Evolutionary conservation across 2,888 invertebrate species (phyloP), one percentile per base, ranked within the genome.

Genomic region (Limnephilus lunatus): DNA sequence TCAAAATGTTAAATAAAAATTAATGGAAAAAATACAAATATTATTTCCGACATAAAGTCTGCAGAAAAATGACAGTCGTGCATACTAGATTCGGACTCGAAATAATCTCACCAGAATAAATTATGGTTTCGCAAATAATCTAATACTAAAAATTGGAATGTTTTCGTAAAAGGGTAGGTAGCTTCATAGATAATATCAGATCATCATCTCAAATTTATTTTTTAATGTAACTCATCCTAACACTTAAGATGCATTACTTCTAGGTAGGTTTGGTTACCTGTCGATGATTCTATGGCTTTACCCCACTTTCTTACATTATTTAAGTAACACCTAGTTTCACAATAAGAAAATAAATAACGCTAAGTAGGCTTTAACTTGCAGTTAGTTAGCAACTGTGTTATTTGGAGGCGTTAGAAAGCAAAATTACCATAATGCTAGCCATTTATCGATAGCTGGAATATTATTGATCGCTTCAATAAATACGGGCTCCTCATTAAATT

Each of bases 1-100:
- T 86, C 86, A 86, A 44, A 86, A 86, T 86, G 30, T 86, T 86
- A 30, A 86, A 86, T 86, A 86, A 86, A 86, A 48, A 44, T 44
- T 19, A 86, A 86, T 12, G n/a, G 30, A 48, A n/a, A 86, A 19
- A 9, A 68, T 68, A 68, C 25, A 25, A 68, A 25, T 68, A 68
- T n/a, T 68, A 68, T 25, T 25, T n/a, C n/a, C 9, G 68, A 68
- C 68, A 15, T 15, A 48, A 48, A 48, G 25, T 68, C n/a, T 68
- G n/a, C 68, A 25, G 9, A 68, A 68, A 68, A 68, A 68, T 9
- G 7, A 48, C 7, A 1, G 5, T 3, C 19, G 25, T 68, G 14
- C 1, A 48, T 9, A 44, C 44, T 44, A 44, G 44, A 44, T 44
- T 44, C 44, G 2, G 44, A 44, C 44, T 44, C 7, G 12, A 44